These are phyloP conservation scores for Tipula lateralis DNA, from an alignment of 2,888 invertebrate species.

Conservation along the genomic window DNA sequence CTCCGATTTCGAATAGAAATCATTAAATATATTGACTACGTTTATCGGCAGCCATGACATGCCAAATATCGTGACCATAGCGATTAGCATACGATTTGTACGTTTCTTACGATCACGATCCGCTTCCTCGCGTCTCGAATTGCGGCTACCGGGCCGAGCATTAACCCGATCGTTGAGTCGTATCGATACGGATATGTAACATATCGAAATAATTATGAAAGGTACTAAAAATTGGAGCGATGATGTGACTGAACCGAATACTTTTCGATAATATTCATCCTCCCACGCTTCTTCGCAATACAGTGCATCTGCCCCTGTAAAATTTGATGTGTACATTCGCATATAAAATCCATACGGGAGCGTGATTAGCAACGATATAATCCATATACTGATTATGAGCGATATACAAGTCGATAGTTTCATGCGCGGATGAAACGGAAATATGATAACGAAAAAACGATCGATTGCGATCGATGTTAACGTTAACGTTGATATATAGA, in stretches of 20 bases:
- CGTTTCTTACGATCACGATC: conserved; percentile 85
- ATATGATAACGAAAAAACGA: conserved; percentile 94
- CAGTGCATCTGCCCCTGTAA: conserved; percentile 44
- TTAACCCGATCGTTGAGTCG: conserved; percentile 78
- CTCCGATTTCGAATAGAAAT: conserved; percentile 68
- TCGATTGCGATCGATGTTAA: conserved; percentile 96
- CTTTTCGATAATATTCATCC: conserved; percentile 66
- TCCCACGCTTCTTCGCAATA: conserved; percentile 90
- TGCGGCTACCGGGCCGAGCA: conserved; percentile 78
- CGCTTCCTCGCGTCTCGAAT: conserved; percentile 79
- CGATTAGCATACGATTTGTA: conserved; percentile 94
- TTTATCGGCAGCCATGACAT: conserved; percentile 95
- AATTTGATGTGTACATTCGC: conserved; percentile 55
- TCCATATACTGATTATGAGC: conserved; percentile 88
- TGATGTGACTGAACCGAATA: conserved; percentile 83
- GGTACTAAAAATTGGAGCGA: conserved; percentile 91
- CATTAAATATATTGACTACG: conserved; percentile 78
- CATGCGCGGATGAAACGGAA: conserved; percentile 92
- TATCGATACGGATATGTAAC: conserved; percentile 88
- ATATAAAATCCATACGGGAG: conserved; percentile 83
- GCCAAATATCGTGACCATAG: conserved; percentile 95
- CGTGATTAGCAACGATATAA: conserved; percentile 79
- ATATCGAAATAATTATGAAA: conserved; percentile 88
- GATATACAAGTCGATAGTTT: conserved; percentile 76
- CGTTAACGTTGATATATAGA: conserved; percentile 95